These are phyloP conservation scores for Opisthocomus hoazin DNA, from an alignment of 2,113 vertebrate genomes.

Conservation along the genomic window DNA sequence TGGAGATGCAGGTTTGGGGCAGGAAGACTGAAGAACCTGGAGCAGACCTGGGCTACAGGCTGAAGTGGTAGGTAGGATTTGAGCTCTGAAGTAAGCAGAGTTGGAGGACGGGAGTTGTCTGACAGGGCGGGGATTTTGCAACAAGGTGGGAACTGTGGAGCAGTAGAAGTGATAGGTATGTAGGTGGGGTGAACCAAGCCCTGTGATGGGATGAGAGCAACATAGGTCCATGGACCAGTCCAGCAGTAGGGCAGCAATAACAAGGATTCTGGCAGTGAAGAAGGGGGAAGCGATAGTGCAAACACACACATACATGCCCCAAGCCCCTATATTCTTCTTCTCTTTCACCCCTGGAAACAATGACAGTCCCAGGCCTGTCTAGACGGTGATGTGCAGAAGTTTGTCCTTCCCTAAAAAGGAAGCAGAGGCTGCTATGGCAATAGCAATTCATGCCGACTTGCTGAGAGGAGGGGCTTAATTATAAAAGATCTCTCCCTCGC, in stretches of 20 bases:
- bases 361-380: not conserved
- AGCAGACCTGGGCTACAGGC: not conserved
- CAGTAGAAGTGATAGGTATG: not conserved
- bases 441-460: not conserved
- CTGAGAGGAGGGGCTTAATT: conserved; percentile 40
- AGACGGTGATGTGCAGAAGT: not conserved
- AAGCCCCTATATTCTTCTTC: not conserved
- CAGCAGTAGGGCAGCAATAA: not conserved
- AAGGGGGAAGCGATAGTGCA: not conserved
- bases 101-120: not conserved
- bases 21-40: not conserved
- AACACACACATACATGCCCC: not conserved
- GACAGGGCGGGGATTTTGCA: not conserved
- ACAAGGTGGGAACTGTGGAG: not conserved
- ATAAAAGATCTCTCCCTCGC: not conserved
- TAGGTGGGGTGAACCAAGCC: not conserved
- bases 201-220: fast-evolving
- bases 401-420: not conserved
- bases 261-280: not conserved
- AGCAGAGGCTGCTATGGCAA: not conserved
- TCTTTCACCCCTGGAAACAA: not conserved
- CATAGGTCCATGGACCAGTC: fast-evolving
- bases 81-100: not conserved
- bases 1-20: not conserved
- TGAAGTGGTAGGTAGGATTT: not conserved